Evolutionary conservation across 2,113 vertebrate species (phyloP), one percentile per base, ranked within the genome.

Genomic region (Sciurus niger): DNA sequence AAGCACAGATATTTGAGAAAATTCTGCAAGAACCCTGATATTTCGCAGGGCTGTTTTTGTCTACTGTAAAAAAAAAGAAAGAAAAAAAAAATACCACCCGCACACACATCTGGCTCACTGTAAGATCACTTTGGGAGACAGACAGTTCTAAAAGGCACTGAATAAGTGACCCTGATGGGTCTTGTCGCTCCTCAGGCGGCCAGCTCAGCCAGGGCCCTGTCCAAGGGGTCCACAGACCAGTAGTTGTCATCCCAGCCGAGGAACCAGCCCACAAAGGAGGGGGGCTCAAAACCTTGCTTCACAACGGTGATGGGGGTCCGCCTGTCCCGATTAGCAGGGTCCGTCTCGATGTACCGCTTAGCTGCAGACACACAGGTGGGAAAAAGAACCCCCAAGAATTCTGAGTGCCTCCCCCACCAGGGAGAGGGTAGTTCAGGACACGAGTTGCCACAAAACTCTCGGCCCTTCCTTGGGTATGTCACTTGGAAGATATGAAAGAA

Each of bases 231-330:
- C 13, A 98, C 98, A 89, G 98, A 97, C 99, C 99, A 99, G 98
- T 99, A 99, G 89, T 99, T 99, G 0, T 99, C 97, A 1, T 99
- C 99, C 99, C 99, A 99, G 97, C 99, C 99, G 88, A 99, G 98
- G 99, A 99, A 99, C 99, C 99, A 99, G 96, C 99, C 99, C 0
- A 99, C 99, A 96, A 99, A 99, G 22, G 99, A 99, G 2, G 99
- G 99, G 0, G 99, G 99, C 98, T 99, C 99, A 0, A 98, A 99
- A 55, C 99, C 98, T 97, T 99, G 99, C 84, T 99, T 99, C 94
- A 99, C 98, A 0, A 99, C 96, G 0, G 99, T 99, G 87, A 99
- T 98, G 0, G 99, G 99, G 0, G 99, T 99, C 79, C 99, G 97
- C 87, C 78, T 97, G 80, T 99, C 99, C 0, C 99, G 98, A 94